Conservation (phyloP, 2,113 vertebrate species). For the Terrapene triunguis region DNA sequence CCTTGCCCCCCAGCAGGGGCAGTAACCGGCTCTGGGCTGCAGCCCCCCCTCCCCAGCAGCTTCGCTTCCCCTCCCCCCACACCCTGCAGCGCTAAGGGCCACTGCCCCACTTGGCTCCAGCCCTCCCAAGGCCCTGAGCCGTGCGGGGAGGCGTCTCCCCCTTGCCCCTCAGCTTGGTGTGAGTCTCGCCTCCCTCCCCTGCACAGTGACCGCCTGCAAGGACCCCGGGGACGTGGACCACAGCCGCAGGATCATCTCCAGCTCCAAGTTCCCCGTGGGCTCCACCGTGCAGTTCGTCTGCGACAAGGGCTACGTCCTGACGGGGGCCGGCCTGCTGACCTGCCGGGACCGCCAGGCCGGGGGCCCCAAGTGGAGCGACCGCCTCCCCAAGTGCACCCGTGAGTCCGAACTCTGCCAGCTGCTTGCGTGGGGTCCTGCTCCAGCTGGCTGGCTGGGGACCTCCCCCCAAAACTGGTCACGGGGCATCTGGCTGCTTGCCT, state of each 20-base stretch:
- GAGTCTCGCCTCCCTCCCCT: accelerated
- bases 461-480: no score
- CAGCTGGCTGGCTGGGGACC: not conserved
- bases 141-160: no score
- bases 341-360: slow-evolving; percentile 88
- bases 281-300: slow-evolving; percentile 93
- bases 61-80: not conserved
- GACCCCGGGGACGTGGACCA: slow-evolving; percentile 93
- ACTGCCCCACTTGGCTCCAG: not conserved
- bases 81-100: not conserved
- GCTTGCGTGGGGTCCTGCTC: not conserved
- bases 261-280: slow-evolving; percentile 88
- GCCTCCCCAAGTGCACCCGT: slow-evolving; percentile 91
- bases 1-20: no score
- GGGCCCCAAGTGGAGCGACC: slow-evolving; percentile 93
- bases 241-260: slow-evolving; percentile 90
- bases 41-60: no score
- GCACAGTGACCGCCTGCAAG: slow-evolving; percentile 87
- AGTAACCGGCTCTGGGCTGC: no score
- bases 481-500: no score
- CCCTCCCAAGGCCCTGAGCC: not conserved
- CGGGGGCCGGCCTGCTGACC: slow-evolving; percentile 87
- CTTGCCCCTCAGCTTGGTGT: no score
- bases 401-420: slow-evolving; percentile 62
- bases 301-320: slow-evolving; percentile 89